Percentiles rank a stretch among this genome's conserved stretches.
Evolutionary conservation across 2,797 vertebrate genomes (phyloP).

Genomic region (Cyprinella venusta): DNA sequence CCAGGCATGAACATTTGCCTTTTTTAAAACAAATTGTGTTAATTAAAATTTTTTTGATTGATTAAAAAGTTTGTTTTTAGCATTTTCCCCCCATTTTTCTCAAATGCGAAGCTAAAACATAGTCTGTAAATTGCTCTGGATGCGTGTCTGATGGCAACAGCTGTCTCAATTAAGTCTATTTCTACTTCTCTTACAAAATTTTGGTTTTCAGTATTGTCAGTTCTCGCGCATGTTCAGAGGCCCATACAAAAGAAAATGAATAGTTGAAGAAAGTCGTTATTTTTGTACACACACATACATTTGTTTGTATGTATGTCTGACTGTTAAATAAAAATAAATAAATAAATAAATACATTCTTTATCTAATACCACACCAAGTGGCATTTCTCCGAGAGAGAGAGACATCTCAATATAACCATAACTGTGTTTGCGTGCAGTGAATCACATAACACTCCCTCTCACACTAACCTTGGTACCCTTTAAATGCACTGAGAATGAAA

Average conservation of each 20-base stretch:
- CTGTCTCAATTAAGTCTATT: not conserved
- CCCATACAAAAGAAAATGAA: too few relatives aligned
- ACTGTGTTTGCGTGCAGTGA: not conserved
- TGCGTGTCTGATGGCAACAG: not conserved
- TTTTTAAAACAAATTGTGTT: too few relatives aligned
- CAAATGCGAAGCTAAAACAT: not conserved
- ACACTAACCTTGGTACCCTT: constrained; percentile 28
- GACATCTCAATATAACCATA: not conserved
- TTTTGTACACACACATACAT: too few relatives aligned
- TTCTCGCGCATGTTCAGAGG: too few relatives aligned
- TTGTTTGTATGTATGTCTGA: too few relatives aligned
- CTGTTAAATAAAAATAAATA: too few relatives aligned
- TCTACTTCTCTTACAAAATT: not conserved
- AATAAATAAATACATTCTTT: constrained; percentile 33
- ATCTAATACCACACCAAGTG: constrained; percentile 28
- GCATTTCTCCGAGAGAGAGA: constrained; percentile 46
- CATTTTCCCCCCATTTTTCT: not conserved
- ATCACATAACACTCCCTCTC: constrained; percentile 22
- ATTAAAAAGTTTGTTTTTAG: not conserved
- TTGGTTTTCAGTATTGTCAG: too few relatives aligned
- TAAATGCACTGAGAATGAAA: constrained; percentile 28
- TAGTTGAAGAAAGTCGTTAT: too few relatives aligned
- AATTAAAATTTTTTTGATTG: too few relatives aligned
- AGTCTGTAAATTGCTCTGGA: not conserved
- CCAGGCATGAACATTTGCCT: not conserved